A percentile compares a stretch with the other conserved stretches of the same genome.
These are phyloP conservation scores for Astyanax mexicanus DNA, from an alignment of 2,797 vertebrate species.

Conservation along the genomic window DNA sequence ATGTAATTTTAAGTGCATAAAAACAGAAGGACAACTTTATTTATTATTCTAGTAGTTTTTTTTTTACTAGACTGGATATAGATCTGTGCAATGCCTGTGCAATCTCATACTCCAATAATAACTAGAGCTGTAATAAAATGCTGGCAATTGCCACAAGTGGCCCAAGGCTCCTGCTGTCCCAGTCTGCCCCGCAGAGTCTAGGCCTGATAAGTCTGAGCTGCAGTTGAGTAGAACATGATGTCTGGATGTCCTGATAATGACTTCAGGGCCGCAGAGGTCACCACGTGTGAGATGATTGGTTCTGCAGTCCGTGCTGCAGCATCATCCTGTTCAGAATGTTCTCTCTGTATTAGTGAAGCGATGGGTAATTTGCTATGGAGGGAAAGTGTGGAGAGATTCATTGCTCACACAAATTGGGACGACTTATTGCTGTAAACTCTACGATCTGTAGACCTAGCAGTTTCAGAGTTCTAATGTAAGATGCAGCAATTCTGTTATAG, in stretches of 20 bases:
- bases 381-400: not conserved
- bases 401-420: not conserved
- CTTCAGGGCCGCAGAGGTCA: slow-evolving; percentile 20
- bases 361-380: slow-evolving; percentile 5
- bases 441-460: not conserved
- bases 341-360: slow-evolving; percentile 19
- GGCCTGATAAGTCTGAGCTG: slow-evolving; percentile 5
- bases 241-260: slow-evolving; percentile 36
- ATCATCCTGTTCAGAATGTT: slow-evolving; percentile 25
- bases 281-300: slow-evolving; percentile 29
- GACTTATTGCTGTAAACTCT: not conserved
- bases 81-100: too few relatives aligned
- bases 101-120: too few relatives aligned
- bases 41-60: too few relatives aligned
- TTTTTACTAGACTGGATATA: too few relatives aligned
- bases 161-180: not conserved
- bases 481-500: not conserved
- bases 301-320: not conserved
- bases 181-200: not conserved
- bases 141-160: not conserved
- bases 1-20: too few relatives aligned
- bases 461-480: not conserved
- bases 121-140: not conserved
- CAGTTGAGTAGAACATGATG: slow-evolving; percentile 22
- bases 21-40: too few relatives aligned